phyloP scores from a whole-genome alignment of 1,140 invertebrate species.

The Drosophila mojavensis region DNA sequence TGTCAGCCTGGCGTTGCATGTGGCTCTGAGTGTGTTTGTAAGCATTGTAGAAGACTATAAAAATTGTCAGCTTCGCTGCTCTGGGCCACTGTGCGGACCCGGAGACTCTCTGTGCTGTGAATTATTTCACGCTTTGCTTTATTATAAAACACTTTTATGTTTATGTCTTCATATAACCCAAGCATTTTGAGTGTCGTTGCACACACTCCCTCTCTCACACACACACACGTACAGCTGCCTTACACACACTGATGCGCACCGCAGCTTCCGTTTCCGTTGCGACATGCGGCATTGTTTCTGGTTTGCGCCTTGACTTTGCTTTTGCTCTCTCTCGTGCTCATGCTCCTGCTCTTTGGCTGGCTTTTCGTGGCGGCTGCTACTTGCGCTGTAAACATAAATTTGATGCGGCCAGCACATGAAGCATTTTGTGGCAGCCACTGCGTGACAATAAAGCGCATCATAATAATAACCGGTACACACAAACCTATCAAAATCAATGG shows the following conservation, averaged over 20 bases:
- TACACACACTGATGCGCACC: constrained; percentile 13
- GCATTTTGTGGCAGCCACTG: constrained; percentile 51
- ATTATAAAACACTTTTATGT: constrained; percentile 82
- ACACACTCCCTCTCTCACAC: constrained; percentile 18
- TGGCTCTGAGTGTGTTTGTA: constrained; percentile 16
- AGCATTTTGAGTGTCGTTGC: constrained; percentile 63
- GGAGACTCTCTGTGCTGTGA: constrained; percentile 59
- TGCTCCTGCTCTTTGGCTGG: constrained; percentile 15
- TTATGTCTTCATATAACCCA: constrained; percentile 80
- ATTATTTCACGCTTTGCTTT: constrained; percentile 81
- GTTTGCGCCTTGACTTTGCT: constrained; percentile 19
- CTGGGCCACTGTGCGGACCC: constrained; percentile 36
- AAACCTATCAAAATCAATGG: constrained; percentile 52
- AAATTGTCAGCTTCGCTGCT: constrained; percentile 74
- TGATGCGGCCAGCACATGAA: constrained; percentile 61
- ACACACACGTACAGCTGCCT: constrained; percentile 11
- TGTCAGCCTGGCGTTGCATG: constrained; percentile 39
- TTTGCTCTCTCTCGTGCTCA: background rate
- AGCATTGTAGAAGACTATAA: constrained; percentile 59
- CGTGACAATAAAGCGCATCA: constrained; percentile 78
- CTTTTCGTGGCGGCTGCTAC: constrained; percentile 71
- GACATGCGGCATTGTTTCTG: constrained; percentile 63
- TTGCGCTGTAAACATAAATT: constrained; percentile 79
- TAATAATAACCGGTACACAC: constrained; percentile 53
- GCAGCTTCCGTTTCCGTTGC: constrained; percentile 59